A percentile compares a stretch with the other conserved stretches of the same genome.
Conservation (phyloP, 2,113 vertebrate species). For the Psammodynastes pulverulentus region DNA sequence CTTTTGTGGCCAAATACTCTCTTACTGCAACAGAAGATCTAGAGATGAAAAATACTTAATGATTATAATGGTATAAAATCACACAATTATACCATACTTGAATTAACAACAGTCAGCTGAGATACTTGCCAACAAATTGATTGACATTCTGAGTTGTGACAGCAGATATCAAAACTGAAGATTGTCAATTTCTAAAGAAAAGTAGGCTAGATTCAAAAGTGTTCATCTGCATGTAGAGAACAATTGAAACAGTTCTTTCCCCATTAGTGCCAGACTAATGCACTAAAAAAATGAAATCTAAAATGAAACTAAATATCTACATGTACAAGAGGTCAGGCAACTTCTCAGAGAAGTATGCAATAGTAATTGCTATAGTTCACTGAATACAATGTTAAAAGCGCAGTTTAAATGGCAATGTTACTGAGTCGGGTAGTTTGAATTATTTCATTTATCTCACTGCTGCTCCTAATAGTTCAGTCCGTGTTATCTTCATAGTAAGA, state of each 20-base stretch:
- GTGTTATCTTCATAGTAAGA: not conserved
- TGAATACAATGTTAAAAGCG: not conserved
- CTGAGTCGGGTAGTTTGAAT: not conserved
- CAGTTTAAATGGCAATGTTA: not conserved
- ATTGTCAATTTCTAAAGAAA: not conserved
- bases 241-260: not conserved
- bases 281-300: not conserved
- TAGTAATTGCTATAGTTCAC: not conserved
- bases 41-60: not conserved
- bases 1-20: not conserved
- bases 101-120: not conserved
- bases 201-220: not conserved
- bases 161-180: not conserved
- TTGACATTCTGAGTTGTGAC: not conserved
- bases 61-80: not conserved
- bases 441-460: not conserved
- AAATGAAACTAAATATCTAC: not conserved
- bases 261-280: not conserved
- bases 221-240: not conserved
- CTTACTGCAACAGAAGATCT: not conserved
- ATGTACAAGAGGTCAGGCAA: not conserved
- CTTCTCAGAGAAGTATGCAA: not conserved
- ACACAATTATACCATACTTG: not conserved
- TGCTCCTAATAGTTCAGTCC: not conserved
- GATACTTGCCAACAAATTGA: constrained; percentile 5